phyloP scores from a whole-genome alignment of 2,888 invertebrate species.

The Nebria salina region DNA sequence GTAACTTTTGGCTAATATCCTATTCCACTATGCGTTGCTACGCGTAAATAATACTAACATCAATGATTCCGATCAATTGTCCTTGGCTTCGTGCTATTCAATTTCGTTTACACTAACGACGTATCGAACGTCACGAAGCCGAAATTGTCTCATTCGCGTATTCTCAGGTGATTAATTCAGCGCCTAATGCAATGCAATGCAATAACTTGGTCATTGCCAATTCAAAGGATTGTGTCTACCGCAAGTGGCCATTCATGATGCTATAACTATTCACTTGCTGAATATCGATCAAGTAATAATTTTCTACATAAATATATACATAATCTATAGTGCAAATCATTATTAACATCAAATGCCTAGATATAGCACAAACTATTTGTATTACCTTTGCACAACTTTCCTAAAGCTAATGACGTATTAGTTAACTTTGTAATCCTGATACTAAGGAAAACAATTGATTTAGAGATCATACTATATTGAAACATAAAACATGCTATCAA shows the following conservation, averaged over 20 bases:
- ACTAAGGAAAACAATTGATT: no score
- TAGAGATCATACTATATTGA: no score
- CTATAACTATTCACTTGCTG: background rate
- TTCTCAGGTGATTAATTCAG: conserved; percentile 13
- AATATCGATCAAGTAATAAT: background rate
- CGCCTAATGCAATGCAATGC: background rate
- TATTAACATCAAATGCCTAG: no score
- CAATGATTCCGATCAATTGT: background rate
- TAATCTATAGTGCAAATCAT: no score
- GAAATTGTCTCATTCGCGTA: conserved; percentile 6
- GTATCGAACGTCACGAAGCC: conserved; percentile 21
- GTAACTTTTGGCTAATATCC: conserved; percentile 40
- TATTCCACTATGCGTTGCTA: conserved; percentile 5
- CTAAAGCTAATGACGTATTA: no score
- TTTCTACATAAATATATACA: background rate
- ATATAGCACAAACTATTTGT: no score
- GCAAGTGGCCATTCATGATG: background rate
- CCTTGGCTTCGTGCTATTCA: background rate
- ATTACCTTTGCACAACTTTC: no score
- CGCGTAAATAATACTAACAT: conserved; percentile 3
- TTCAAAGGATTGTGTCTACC: background rate
- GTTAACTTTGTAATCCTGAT: no score
- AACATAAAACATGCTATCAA: no score
- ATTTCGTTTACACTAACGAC: conserved; percentile 5
- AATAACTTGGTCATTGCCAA: conserved; percentile 3